Evolutionary conservation across 1,140 invertebrate species (phyloP).

Genomic region (Anthonomus grandis): DNA sequence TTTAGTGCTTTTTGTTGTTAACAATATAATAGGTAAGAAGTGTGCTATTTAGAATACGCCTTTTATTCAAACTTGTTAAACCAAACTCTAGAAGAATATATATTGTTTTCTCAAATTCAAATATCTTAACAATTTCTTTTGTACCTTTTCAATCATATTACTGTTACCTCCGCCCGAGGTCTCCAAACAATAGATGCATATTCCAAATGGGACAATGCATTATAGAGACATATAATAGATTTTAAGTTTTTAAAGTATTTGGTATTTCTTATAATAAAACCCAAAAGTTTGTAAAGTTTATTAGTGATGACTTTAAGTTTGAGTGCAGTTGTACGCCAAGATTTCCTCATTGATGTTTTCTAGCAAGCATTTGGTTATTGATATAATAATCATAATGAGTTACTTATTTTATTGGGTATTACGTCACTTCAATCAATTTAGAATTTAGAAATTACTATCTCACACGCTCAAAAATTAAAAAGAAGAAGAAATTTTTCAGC

Average conservation of each 20-base stretch:
- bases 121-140: neutral
- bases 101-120: neutral
- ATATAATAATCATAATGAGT: too few species aligned
- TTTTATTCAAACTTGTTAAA: too few species aligned
- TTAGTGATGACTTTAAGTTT: neutral
- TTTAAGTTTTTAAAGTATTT: neutral
- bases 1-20: too few species aligned
- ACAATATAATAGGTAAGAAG: neutral
- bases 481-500: too few species aligned
- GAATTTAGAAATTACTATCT: too few species aligned
- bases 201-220: neutral
- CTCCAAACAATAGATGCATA: neutral
- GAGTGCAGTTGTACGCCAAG: neutral
- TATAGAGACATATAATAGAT: neutral
- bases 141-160: too few species aligned
- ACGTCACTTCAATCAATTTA: too few species aligned
- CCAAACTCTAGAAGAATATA: too few species aligned
- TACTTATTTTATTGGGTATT: too few species aligned
- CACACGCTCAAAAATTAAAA: too few species aligned
- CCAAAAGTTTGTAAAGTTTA: too few species aligned
- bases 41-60: neutral
- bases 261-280: neutral
- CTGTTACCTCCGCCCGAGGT: neutral
- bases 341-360: neutral
- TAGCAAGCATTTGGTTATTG: neutral